Conservation (phyloP, 2,797 vertebrate species). For the Enteromius unitaeniatus region DNA sequence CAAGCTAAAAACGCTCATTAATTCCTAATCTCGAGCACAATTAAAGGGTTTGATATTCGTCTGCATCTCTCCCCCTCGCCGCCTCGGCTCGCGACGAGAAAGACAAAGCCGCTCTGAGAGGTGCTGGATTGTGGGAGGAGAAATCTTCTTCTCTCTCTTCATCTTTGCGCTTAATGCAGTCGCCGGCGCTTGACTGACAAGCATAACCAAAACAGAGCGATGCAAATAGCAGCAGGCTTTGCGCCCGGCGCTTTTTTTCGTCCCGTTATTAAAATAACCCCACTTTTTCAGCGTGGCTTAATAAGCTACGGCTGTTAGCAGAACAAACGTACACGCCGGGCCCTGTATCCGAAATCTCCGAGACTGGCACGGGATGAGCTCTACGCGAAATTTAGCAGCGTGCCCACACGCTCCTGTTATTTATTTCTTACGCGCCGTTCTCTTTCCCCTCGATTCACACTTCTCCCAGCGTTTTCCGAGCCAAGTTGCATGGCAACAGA, state of each 20-base stretch:
- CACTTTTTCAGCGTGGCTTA: constrained; percentile 77
- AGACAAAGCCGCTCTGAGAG: constrained; percentile 71
- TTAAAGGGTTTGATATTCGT: constrained; percentile 73
- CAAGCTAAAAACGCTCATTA: constrained; percentile 81
- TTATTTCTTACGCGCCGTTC: constrained; percentile 3
- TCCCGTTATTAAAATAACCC: constrained; percentile 75
- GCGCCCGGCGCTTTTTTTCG: constrained; percentile 68
- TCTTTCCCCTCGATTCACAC: constrained; percentile 55
- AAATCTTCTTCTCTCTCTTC: constrained; percentile 63
- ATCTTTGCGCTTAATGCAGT: constrained; percentile 77
- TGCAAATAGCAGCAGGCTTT: constrained; percentile 75
- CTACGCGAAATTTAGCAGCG: constrained; percentile 44
- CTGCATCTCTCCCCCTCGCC: constrained; percentile 33
- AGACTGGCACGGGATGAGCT: constrained; percentile 61
- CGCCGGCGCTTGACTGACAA: constrained; percentile 75
- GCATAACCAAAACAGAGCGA: constrained; percentile 77
- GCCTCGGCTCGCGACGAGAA: constrained; percentile 61
- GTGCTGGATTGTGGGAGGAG: constrained; percentile 61
- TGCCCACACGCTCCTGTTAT: constrained; percentile 37
- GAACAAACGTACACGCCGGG: constrained; percentile 74
- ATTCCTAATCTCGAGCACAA: constrained; percentile 82
- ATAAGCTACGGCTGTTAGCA: constrained; percentile 78
- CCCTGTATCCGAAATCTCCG: constrained; percentile 70
- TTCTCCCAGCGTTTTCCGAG: constrained; percentile 59
- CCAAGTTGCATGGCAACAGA: constrained; percentile 69